Conservation (phyloP, 1,140 invertebrate species). For the Aphelenchoides avenae region DNA sequence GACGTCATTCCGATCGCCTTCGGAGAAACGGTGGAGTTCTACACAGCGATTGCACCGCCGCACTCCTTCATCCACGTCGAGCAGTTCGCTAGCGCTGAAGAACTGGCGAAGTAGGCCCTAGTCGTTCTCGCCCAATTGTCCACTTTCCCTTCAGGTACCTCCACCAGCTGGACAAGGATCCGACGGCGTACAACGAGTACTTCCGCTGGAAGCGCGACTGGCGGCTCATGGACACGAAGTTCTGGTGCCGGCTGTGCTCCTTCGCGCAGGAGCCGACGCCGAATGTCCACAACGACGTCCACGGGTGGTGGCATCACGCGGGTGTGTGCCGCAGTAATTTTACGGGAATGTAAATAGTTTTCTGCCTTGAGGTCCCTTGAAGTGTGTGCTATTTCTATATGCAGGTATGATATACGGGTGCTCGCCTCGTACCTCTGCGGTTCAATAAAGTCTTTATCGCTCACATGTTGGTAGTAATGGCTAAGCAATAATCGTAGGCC, state of each 20-base stretch:
- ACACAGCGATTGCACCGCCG: conserved; percentile 22
- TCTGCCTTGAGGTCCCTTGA: too few relatives aligned
- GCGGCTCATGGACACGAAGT: neutral
- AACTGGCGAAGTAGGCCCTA: conserved; percentile 15
- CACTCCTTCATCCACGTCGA: conserved; percentile 26
- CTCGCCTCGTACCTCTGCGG: too few relatives aligned
- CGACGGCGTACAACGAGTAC: conserved; percentile 18
- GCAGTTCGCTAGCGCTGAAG: conserved; percentile 7
- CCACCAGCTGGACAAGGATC: conserved; percentile 18
- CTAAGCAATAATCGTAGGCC: too few relatives aligned
- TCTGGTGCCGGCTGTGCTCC: conserved; percentile 13
- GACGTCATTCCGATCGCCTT: conserved; percentile 20
- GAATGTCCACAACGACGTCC: neutral
- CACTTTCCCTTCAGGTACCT: conserved; percentile 9
- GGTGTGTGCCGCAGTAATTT: too few relatives aligned
- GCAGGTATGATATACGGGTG: too few relatives aligned
- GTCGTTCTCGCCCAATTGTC: neutral
- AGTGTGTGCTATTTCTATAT: too few relatives aligned
- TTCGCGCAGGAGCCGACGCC: neutral
- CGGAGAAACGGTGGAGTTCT: conserved; percentile 7
- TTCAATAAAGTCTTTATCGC: too few relatives aligned
- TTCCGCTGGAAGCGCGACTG: conserved; percentile 21
- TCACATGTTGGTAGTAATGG: too few relatives aligned
- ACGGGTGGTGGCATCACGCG: conserved; percentile 7
- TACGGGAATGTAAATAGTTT: too few relatives aligned